Evolutionary conservation across 2,113 vertebrate species (phyloP).

Genomic region (Datnioides undecimradiatus): DNA sequence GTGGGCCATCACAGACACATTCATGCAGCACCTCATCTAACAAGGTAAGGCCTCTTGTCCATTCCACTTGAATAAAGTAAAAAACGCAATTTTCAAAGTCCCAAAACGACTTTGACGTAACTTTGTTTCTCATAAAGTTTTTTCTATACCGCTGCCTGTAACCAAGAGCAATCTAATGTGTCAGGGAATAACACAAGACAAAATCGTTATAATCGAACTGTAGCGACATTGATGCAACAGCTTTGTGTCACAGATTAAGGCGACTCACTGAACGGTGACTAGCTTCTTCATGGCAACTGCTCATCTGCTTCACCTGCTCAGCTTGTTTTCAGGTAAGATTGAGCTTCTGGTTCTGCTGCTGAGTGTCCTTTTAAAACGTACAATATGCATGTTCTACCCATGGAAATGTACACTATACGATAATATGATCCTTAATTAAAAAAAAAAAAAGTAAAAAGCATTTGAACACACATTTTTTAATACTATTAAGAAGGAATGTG

Average conservation of each 20-base stretch:
- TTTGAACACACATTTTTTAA: background rate
- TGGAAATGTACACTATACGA: background rate
- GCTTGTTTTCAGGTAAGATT: slow-evolving; percentile 30
- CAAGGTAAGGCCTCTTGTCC: slow-evolving; percentile 26
- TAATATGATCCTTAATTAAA: background rate
- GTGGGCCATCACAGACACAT: slow-evolving; percentile 9
- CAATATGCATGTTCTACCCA: background rate
- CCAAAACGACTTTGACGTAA: background rate
- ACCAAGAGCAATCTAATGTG: too few species aligned
- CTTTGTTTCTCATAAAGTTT: too few species aligned
- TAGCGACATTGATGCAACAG: background rate
- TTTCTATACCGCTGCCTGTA: background rate
- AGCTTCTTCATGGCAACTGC: slow-evolving; percentile 37
- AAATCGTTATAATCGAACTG: background rate
- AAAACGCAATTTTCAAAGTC: background rate
- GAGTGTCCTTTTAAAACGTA: background rate
- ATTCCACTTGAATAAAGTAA: background rate
- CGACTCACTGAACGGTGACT: background rate
- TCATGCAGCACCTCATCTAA: slow-evolving; percentile 10
- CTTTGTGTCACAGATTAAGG: slow-evolving; percentile 27
- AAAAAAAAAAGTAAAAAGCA: background rate
- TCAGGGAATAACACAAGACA: background rate
- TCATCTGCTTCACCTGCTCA: slow-evolving; percentile 25
- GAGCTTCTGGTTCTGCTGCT: background rate
- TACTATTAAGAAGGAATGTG: too few species aligned